Evolutionary conservation across 2,113 vertebrate species (phyloP), one percentile per base, ranked within the genome.

Genomic region (Hymenochirus boettgeri): DNA sequence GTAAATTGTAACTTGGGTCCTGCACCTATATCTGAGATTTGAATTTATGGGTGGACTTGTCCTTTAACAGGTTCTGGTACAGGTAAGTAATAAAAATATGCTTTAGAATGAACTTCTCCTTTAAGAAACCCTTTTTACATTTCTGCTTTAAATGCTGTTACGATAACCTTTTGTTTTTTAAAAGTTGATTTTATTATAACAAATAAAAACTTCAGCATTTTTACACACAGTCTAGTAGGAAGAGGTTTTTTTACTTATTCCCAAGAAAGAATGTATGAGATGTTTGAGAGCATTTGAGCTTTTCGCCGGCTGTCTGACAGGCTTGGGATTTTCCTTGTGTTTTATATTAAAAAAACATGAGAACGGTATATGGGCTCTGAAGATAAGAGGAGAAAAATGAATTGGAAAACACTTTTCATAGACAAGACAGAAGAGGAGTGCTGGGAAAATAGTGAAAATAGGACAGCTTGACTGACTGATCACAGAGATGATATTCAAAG

Each of bases 321-420:
- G 70, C 72, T 61, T 42, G 61, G 76, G 72, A 73, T 69, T 85
- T 76, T 75, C 71, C 62, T 48, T 73, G 26, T 79, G 66, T 67
- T 82, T 80, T 77, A 67, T 74, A 76, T 75, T 76, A 79, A 79
- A 35, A 75, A 80, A 79, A 77, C 17, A 65, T 66, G 65, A 79
- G 65, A 59, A 71, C 17, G 57, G 72, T 62, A 65, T 82, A 77
- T 73, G 77, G 70, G 51, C 61, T 80, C 74, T 77, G 54, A 73
- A 82, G 85, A 85, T 83, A 87, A 85, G 71, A 78, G 62, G 42
- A 74, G 71, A 77, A 75, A 82, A 84, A 82, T 77, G 76, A 84
- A 82, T 75, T 80, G 77, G 75, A 70, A 76, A 73, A 70, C 71
- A 70, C 64, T 78, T 77, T 83, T 71, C 69, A 61, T 72, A 81